Evolutionary conservation across 2,797 vertebrate genomes (phyloP).

Genomic region (Microhierax caerulescens): DNA sequence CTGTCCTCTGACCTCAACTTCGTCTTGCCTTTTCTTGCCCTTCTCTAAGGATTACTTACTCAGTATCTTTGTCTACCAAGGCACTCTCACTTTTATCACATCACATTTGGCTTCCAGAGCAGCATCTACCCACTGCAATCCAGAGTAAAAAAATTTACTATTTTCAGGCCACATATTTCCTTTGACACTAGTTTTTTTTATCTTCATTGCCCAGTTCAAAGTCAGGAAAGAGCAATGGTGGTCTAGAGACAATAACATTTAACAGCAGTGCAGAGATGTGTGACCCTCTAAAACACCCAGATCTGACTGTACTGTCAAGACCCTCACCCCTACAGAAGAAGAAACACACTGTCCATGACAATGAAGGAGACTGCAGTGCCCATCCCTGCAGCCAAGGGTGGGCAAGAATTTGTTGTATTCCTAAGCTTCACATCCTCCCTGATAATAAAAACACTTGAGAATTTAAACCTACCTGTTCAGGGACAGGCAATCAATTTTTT

Average conservation of each 20-base stretch:
- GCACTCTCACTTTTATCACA: not conserved
- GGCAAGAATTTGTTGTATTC: not conserved
- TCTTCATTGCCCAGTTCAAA: not conserved
- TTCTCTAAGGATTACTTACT: not conserved
- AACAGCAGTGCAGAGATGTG: not conserved
- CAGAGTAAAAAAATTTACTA: not conserved
- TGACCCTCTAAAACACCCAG: not conserved
- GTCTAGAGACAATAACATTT: not conserved
- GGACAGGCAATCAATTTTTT: not conserved
- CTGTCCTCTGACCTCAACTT: not conserved
- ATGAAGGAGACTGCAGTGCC: not conserved
- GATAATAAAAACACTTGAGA: not conserved
- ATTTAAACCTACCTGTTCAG: not conserved
- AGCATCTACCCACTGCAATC: not conserved
- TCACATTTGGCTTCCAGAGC: not conserved
- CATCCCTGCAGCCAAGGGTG: not conserved
- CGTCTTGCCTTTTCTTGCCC: not conserved
- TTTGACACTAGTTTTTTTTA: not conserved
- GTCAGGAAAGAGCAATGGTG: not conserved
- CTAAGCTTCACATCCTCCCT: not conserved
- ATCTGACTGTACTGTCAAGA: rapidly evolving
- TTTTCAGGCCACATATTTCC: not conserved
- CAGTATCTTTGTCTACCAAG: not conserved
- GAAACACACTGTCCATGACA: not conserved
- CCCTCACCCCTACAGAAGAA: not conserved